A percentile compares a stretch with the other conserved stretches of the same genome.
These are phyloP conservation scores for Acomys russatus DNA, from an alignment of 2,797 vertebrate genomes.

Conservation along the genomic window DNA sequence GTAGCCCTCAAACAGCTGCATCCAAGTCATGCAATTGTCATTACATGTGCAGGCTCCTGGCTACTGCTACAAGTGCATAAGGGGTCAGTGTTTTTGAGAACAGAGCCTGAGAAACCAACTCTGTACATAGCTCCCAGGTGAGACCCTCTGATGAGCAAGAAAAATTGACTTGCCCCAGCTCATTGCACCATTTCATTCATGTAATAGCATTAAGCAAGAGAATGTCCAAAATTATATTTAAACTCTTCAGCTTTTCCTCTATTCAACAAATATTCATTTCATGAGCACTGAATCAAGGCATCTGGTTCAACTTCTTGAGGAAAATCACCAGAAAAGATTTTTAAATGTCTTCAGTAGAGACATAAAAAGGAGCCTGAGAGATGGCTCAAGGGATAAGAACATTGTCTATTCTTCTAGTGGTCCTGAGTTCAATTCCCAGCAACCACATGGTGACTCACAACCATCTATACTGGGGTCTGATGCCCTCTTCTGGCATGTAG, in stretches of 20 bases:
- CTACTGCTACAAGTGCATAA: neutral
- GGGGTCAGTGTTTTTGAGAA: neutral
- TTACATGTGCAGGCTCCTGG: neutral
- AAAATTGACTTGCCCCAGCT: neutral
- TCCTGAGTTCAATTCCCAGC: too few species aligned
- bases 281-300: neutral
- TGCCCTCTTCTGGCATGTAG: too few species aligned
- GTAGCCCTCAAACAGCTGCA: neutral
- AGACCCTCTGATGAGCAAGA: neutral
- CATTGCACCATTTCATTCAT: neutral
- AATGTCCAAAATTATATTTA: neutral
- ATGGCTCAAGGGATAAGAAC: too few species aligned
- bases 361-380: too few species aligned
- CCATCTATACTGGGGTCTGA: too few species aligned
- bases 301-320: neutral
- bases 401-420: too few species aligned
- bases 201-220: neutral
- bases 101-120: neutral
- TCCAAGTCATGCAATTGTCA: neutral
- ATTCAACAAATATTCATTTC: constrained; percentile 22
- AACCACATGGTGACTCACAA: too few species aligned
- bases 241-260: neutral
- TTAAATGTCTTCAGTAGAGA: constrained; percentile 18
- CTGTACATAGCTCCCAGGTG: neutral
- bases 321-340: neutral